phyloP scores from a whole-genome alignment of 2,797 vertebrate species.

The Tiaroga cobitis region DNA sequence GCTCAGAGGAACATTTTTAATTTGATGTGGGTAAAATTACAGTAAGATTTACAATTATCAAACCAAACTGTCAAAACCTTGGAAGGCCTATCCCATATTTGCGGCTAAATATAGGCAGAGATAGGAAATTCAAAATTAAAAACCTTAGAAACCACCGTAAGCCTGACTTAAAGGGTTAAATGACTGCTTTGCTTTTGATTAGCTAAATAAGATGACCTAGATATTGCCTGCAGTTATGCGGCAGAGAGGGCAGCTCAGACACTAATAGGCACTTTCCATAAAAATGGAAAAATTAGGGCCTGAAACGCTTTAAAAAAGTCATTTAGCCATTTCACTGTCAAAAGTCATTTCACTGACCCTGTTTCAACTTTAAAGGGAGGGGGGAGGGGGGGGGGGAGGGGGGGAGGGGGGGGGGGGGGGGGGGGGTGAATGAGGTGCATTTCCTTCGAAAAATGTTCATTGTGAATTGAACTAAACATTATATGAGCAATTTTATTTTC shows the following conservation, averaged over 20 bases:
- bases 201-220: slow-evolving; percentile 74
- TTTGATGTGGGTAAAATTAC: background rate
- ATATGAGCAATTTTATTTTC: background rate
- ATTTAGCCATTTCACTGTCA: slow-evolving; percentile 14
- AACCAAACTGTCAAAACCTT: background rate
- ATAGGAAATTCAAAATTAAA: slow-evolving; percentile 6
- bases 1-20: background rate
- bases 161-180: slow-evolving; percentile 61
- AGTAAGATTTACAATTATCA: slow-evolving; percentile 1
- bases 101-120: background rate
- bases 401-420: background rate
- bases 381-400: too few relatives aligned
- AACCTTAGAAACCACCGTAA: slow-evolving; percentile 65
- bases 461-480: background rate
- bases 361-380: background rate
- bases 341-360: background rate
- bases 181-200: slow-evolving; percentile 69
- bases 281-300: background rate
- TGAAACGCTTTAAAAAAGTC: background rate
- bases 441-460: background rate
- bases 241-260: slow-evolving; percentile 62
- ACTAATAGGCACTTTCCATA: slow-evolving; percentile 55
- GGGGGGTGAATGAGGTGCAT: background rate
- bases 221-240: slow-evolving; percentile 69
- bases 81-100: background rate